These are phyloP conservation scores for Clinocottus analis DNA, from an alignment of 2,113 vertebrate genomes.

Conservation along the genomic window DNA sequence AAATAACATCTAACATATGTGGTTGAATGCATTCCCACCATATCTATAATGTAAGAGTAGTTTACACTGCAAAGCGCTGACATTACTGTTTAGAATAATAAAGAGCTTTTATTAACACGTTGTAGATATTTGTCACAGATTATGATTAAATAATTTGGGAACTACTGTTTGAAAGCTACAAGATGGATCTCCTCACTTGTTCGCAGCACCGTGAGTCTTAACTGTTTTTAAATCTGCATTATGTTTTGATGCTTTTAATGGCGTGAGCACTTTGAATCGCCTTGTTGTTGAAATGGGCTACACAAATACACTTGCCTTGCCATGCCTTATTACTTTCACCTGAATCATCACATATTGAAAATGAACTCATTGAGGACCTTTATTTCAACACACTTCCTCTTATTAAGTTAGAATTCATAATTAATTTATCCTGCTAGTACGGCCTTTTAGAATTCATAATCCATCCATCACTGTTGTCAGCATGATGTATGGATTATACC, in stretches of 20 bases:
- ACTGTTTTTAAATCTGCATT: too few species aligned
- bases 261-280: too few species aligned
- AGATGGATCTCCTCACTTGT: neutral
- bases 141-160: neutral
- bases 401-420: constrained; percentile 30
- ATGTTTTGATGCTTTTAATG: too few species aligned
- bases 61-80: neutral
- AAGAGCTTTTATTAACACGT: neutral
- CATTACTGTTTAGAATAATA: neutral
- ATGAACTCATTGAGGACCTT: neutral
- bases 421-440: neutral
- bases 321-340: neutral
- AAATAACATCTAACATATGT: neutral
- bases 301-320: too few species aligned
- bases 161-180: neutral
- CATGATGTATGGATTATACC: constrained; percentile 25
- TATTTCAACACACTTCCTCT: neutral
- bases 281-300: too few species aligned
- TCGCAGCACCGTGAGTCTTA: too few species aligned
- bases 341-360: neutral
- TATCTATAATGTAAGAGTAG: neutral
- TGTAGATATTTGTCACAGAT: neutral
- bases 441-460: constrained; percentile 19
- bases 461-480: constrained; percentile 18
- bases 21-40: neutral